These are phyloP conservation scores for Patella caerulea DNA, from an alignment of 2,888 invertebrate species.

Conservation along the genomic window DNA sequence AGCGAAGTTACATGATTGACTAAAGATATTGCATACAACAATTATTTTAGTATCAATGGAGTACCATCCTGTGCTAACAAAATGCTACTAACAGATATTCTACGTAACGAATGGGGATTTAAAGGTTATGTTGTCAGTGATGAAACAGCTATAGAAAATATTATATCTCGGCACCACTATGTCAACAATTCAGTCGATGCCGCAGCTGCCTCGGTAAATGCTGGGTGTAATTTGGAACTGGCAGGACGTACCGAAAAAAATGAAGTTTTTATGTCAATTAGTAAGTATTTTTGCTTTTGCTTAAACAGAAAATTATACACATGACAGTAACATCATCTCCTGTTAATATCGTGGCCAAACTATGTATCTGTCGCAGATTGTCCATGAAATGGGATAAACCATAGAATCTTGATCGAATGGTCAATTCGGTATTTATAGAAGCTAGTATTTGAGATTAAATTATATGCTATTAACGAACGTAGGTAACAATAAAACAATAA, in stretches of 20 bases:
- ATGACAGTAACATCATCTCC: too few relatives aligned
- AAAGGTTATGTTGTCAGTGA: slow-evolving; percentile 51
- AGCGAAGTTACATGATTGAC: too few relatives aligned
- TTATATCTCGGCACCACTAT: slow-evolving; percentile 34
- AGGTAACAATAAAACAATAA: too few relatives aligned
- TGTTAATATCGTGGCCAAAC: too few relatives aligned
- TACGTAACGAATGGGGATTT: slow-evolving; percentile 49
- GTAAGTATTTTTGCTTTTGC: background rate
- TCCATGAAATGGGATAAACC: too few relatives aligned
- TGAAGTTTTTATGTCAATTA: slow-evolving; percentile 1
- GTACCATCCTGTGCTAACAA: slow-evolving; percentile 51
- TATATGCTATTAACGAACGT: too few relatives aligned
- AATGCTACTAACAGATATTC: slow-evolving; percentile 45
- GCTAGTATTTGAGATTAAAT: too few relatives aligned
- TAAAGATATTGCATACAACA: background rate
- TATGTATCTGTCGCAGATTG: too few relatives aligned
- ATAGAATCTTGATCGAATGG: too few relatives aligned
- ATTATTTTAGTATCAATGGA: slow-evolving; percentile 44
- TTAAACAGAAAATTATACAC: too few relatives aligned
- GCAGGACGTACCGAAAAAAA: background rate
- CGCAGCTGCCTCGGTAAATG: slow-evolving; percentile 29
- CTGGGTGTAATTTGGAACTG: slow-evolving; percentile 29
- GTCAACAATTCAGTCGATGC: slow-evolving; percentile 20
- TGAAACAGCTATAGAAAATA: slow-evolving; percentile 40
- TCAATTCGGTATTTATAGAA: too few relatives aligned